Conservation (phyloP, 2,113 vertebrate species). For the Trichomycterus rosablanca region DNA sequence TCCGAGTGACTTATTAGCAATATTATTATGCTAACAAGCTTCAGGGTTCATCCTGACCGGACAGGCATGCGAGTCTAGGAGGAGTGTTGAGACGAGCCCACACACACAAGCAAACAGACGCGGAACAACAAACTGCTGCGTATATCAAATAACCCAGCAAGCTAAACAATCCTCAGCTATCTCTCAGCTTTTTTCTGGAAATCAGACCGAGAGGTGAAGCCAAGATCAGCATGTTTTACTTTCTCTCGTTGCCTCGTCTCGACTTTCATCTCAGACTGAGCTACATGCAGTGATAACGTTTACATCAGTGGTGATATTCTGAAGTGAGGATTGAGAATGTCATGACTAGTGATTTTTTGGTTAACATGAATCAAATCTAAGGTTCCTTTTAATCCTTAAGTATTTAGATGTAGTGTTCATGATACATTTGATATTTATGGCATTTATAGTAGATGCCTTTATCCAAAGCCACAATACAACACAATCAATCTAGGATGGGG, state of each 20-base stretch:
- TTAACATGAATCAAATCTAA: too few species aligned
- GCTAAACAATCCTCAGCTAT: conserved; percentile 24
- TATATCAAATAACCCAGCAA: conserved; percentile 26
- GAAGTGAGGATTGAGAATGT: too few species aligned
- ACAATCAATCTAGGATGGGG: too few species aligned
- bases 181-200: conserved; percentile 15
- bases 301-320: too few species aligned
- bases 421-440: too few species aligned
- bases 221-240: conserved; percentile 26
- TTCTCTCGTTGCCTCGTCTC: too few species aligned
- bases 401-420: too few species aligned
- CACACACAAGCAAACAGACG: background rate
- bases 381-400: too few species aligned
- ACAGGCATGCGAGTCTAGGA: background rate
- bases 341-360: too few species aligned
- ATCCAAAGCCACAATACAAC: too few species aligned
- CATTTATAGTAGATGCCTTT: too few species aligned
- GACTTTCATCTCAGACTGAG: conserved; percentile 4
- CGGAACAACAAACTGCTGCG: conserved; percentile 34
- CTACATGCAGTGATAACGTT: background rate
- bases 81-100: conserved; percentile 7
- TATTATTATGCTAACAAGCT: conserved; percentile 31
- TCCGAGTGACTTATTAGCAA: conserved; percentile 19
- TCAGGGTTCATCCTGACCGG: conserved; percentile 2
- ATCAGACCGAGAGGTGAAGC: conserved; percentile 5